These are phyloP conservation scores for Adoxophyes honmai DNA, from an alignment of 1,140 invertebrate genomes.

Conservation along the genomic window DNA sequence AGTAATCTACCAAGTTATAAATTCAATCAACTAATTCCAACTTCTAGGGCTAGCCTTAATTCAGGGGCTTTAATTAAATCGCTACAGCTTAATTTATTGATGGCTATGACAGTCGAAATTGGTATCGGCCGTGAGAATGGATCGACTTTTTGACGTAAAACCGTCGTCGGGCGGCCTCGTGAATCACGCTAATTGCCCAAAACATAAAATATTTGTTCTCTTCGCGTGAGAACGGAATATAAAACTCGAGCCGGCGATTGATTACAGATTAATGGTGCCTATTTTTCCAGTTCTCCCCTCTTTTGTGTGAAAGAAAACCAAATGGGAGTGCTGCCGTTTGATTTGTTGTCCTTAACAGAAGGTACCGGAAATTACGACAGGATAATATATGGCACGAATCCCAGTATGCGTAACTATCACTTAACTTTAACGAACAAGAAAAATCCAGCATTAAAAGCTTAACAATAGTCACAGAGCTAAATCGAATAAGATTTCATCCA, in stretches of 20 bases:
- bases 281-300: not conserved
- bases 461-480: too few species aligned
- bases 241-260: conserved; percentile 8
- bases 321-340: not conserved
- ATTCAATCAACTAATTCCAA: not conserved
- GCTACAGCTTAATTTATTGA: not conserved
- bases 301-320: not conserved
- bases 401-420: not conserved
- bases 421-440: not conserved
- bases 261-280: conserved; percentile 11
- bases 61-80: not conserved
- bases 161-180: not conserved
- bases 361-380: too few species aligned
- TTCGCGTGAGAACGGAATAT: conserved; percentile 11
- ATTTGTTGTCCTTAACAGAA: not conserved
- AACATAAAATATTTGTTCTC: conserved; percentile 15
- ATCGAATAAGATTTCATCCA: too few species aligned
- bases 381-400: too few species aligned
- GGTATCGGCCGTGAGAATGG: not conserved
- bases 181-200: conserved; percentile 12
- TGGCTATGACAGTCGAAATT: conserved; percentile 9
- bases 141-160: conserved; percentile 8
- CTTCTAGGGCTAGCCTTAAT: not conserved
- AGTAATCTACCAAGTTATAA: not conserved
- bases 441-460: too few species aligned